Conservation (phyloP, 2,113 vertebrate species). For the Apodemus sylvaticus region DNA sequence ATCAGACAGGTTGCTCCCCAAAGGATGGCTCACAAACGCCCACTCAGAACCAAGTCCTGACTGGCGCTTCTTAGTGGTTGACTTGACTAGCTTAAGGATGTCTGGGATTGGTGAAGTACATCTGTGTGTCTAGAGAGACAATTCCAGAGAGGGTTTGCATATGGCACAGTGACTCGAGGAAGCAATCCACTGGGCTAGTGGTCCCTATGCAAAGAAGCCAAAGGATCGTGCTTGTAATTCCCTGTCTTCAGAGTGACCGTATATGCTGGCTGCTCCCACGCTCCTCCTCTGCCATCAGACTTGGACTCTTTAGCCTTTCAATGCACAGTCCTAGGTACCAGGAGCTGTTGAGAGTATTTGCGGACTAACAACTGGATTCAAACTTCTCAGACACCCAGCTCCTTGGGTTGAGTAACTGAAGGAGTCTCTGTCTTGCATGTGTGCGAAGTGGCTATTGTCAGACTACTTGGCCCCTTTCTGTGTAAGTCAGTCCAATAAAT, state of each 20-base stretch:
- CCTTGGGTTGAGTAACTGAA: background rate
- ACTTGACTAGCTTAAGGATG: no score
- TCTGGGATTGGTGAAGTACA: background rate
- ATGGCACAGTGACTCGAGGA: no score
- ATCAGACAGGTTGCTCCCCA: background rate
- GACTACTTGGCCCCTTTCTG: background rate
- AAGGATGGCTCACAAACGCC: fast-evolving
- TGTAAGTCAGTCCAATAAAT: background rate
- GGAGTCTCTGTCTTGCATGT: background rate
- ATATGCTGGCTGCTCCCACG: background rate
- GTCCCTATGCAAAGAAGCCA: background rate
- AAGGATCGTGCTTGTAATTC: background rate
- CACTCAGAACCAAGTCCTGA: background rate
- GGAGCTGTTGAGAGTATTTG: background rate
- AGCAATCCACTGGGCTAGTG: background rate
- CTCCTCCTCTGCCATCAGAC: no score
- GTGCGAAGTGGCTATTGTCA: background rate
- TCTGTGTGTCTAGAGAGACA: background rate
- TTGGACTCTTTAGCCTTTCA: background rate
- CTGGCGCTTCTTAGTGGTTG: background rate
- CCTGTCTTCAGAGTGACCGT: background rate
- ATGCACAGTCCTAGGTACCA: background rate
- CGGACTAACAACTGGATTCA: background rate
- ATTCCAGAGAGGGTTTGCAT: background rate
- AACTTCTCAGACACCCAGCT: background rate